These are phyloP conservation scores for Axea sp. DNA, from an alignment of 2,888 invertebrate species.

Conservation along the genomic window DNA sequence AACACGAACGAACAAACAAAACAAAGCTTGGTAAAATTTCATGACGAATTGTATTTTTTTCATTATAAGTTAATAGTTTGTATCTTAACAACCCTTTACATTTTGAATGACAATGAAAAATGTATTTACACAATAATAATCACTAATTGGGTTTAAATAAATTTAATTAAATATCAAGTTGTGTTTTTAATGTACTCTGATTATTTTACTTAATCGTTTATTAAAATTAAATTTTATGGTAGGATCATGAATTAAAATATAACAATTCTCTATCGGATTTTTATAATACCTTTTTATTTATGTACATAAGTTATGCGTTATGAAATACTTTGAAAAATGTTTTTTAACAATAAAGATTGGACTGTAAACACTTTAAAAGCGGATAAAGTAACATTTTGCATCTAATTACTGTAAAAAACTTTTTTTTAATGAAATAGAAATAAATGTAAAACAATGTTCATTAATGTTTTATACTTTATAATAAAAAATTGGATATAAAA, in stretches of 20 bases:
- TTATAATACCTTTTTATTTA: slow-evolving; percentile 26
- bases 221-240: neutral
- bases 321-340: slow-evolving; percentile 32
- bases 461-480: no score
- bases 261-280: no score
- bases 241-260: no score
- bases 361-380: slow-evolving; percentile 36
- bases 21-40: slow-evolving; percentile 30
- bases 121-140: slow-evolving; percentile 38
- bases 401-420: no score
- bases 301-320: slow-evolving; percentile 24
- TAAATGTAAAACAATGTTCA: no score
- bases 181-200: neutral
- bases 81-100: slow-evolving; percentile 18
- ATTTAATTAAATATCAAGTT: slow-evolving; percentile 30
- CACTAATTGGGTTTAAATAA: slow-evolving; percentile 50
- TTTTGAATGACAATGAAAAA: slow-evolving; percentile 32
- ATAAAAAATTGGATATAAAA: no score
- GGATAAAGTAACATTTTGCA: no score
- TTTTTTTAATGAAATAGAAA: no score
- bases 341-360: slow-evolving; percentile 12
- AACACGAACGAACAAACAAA: no score
- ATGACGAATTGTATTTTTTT: slow-evolving; percentile 28
- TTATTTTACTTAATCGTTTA: neutral
- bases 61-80: slow-evolving; percentile 43